Evolutionary conservation across 2,888 invertebrate genomes (phyloP), one percentile per base, ranked within the genome.

Genomic region (Drosophila peninsularis): DNA sequence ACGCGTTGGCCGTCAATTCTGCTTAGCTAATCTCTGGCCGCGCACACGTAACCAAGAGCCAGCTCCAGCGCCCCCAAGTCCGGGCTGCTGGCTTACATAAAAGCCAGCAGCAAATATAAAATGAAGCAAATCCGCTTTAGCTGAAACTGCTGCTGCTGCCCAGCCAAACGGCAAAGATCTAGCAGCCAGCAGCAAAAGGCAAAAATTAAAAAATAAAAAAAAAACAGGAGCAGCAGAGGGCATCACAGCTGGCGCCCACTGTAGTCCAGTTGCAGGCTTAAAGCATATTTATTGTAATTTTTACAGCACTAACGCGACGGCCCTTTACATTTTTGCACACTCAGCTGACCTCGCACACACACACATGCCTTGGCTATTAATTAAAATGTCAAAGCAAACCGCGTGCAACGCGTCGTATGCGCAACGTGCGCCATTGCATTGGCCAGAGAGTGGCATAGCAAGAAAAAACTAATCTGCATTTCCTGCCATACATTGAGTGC

Each of bases 1-100:
- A 34, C 61, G 49, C 50, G 52, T 37, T 62, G 70, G 75, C 75
- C 82, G 84, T 82, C 84, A 87, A 81, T 87, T 78, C 72, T 83
- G 82, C 71, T 82, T 87, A 87, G 75, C 82, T 82, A 82, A 82
- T 82, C 87, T 87, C 82, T 78, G 50, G 64, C 63, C 74, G 64
- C 68, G 71, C 71, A 87, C 72, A 83, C 87, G 84, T 86, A 73
- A 78, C 84, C 78, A 64, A 53, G 56, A 45, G 44, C 63, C 67
- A 71, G 36, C 39, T 39, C 41, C 66, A n/a, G 24, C 3, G 19
- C 14, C 36, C 39, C 21, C 11, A 14, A 2, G 14, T 2, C 11
- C 24, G 3, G 44, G 9, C 24, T n/a, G 44, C 24, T 32, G 71
- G 76, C 80, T 75, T 79, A 75, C 34, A 79, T 58, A 63, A 70